Evolutionary conservation across 2,797 vertebrate genomes (phyloP).

Genomic region (Philypnodon macrostomus): DNA sequence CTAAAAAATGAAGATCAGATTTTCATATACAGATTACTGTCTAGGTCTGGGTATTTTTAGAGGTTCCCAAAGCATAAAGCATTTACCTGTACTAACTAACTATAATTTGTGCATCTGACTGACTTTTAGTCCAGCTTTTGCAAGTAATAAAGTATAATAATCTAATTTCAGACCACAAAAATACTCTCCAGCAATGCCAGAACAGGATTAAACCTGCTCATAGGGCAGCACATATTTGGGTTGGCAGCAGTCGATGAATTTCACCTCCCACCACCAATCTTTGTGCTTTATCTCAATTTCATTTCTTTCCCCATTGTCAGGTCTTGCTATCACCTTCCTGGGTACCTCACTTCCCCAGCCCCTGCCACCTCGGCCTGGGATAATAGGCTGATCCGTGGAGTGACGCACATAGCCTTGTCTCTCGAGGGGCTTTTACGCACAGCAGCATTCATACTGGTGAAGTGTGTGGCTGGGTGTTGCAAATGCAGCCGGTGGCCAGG

Average conservation of each 20-base stretch:
- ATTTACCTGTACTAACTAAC: too few species aligned
- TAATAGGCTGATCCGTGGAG: slow-evolving; percentile 67
- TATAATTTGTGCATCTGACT: too few species aligned
- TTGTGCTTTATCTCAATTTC: slow-evolving; percentile 27
- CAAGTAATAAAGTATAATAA: too few species aligned
- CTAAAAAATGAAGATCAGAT: too few species aligned
- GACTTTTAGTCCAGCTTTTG: too few species aligned
- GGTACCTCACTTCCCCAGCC: slow-evolving; percentile 35
- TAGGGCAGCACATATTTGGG: background rate
- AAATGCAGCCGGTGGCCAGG: slow-evolving; percentile 48
- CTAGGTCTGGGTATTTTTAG: too few species aligned
- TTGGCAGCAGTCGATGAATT: slow-evolving; percentile 9
- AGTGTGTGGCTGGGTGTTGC: slow-evolving; percentile 50
- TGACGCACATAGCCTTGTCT: slow-evolving; percentile 69
- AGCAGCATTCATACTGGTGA: slow-evolving; percentile 62
- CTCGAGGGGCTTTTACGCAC: slow-evolving; percentile 66
- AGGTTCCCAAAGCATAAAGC: too few species aligned
- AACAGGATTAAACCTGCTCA: background rate
- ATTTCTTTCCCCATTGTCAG: slow-evolving; percentile 26
- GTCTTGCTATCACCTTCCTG: slow-evolving; percentile 49
- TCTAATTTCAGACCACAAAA: slow-evolving; percentile 10
- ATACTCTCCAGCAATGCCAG: background rate
- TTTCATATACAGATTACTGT: too few species aligned
- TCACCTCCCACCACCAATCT: slow-evolving; percentile 10
- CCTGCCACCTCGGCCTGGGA: slow-evolving; percentile 54